These are phyloP conservation scores for Magallana gigas DNA, from an alignment of 1,140 invertebrate species.

Conservation along the genomic window DNA sequence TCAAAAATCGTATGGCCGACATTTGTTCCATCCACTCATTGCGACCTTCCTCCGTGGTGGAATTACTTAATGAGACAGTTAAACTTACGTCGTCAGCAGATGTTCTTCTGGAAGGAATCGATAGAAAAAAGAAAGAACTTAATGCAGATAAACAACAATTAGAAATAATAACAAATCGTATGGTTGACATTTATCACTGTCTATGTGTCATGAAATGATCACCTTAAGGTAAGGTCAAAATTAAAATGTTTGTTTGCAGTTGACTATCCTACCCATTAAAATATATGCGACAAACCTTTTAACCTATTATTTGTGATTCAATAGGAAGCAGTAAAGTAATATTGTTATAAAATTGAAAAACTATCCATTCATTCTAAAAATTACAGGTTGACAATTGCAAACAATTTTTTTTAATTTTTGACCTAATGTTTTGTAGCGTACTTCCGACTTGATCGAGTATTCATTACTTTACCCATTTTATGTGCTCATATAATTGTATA, in stretches of 20 bases:
- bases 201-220: background rate
- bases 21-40: background rate
- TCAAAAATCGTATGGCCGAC: conserved; percentile 1
- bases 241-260: background rate
- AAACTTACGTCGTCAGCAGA: background rate
- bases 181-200: background rate
- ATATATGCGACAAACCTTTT: background rate
- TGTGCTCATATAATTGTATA: background rate
- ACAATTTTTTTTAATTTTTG: background rate
- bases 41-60: too few relatives aligned
- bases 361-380: background rate
- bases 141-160: background rate
- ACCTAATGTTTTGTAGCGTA: background rate
- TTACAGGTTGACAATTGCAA: background rate
- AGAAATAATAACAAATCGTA: conserved; percentile 3
- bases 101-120: background rate
- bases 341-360: background rate
- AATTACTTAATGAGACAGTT: background rate
- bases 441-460: background rate
- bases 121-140: background rate
- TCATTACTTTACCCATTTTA: background rate
- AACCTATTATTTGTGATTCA: background rate
- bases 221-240: background rate
- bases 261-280: background rate
- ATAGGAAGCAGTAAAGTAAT: background rate